Percentiles rank a stretch among this genome's conserved stretches.
Evolutionary conservation across 1,140 invertebrate species (phyloP).

Genomic region (Drosophila miranda): DNA sequence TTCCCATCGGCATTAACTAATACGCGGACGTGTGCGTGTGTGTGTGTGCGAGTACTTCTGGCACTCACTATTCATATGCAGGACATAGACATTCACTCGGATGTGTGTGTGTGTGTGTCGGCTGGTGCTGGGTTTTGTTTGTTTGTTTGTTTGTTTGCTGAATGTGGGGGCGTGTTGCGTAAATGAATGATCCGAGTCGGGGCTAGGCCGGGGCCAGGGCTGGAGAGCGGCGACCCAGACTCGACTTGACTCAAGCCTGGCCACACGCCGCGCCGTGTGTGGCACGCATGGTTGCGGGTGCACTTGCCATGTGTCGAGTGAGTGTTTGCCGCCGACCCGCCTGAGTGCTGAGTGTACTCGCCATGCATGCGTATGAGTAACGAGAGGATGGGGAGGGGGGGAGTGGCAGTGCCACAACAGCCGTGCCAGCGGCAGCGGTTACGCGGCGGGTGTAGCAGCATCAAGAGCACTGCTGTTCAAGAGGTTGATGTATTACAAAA

Average conservation of each 20-base stretch:
- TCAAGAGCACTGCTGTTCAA: slow-evolving; percentile 68
- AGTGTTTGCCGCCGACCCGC: slow-evolving; percentile 17
- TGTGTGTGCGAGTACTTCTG: slow-evolving; percentile 3
- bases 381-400: slow-evolving; percentile 32
- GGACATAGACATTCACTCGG: slow-evolving; percentile 1
- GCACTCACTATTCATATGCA: slow-evolving; percentile 72
- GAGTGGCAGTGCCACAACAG: slow-evolving; percentile 23
- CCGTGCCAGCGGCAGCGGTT: neutral
- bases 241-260: slow-evolving; percentile 18
- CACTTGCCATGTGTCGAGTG: slow-evolving; percentile 53
- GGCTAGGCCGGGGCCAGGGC: slow-evolving; percentile 21
- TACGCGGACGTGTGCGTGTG: slow-evolving; percentile 7
- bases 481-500: slow-evolving; percentile 76
- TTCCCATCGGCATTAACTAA: slow-evolving; percentile 50
- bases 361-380: slow-evolving; percentile 77
- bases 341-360: slow-evolving; percentile 68
- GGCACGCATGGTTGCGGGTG: slow-evolving; percentile 57
- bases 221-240: no score
- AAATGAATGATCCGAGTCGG: slow-evolving; percentile 71
- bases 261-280: slow-evolving; percentile 26
- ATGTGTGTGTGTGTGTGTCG: slow-evolving; percentile 21
- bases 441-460: slow-evolving; percentile 18
- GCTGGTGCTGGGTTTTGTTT: slow-evolving; percentile 17
- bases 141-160: slow-evolving; percentile 44
- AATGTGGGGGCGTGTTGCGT: slow-evolving; percentile 66